phyloP scores from a whole-genome alignment of 1,140 invertebrate species.

The Drosophila tani region DNA sequence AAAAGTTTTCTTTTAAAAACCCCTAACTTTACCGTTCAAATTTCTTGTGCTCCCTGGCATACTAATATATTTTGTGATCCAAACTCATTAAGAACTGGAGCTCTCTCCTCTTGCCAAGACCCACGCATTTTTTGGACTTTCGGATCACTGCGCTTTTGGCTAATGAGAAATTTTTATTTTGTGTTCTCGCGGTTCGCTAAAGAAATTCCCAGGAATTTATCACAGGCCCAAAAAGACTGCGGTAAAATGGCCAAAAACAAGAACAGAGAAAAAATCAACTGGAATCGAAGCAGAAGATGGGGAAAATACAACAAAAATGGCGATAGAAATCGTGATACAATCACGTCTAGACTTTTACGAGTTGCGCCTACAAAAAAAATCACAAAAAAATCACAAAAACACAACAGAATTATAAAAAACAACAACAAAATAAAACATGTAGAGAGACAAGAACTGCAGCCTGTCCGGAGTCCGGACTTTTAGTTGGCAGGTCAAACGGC shows the following conservation, averaged over 20 bases:
- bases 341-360: constrained; percentile 84
- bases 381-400: constrained; percentile 7
- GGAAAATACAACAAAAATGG: constrained; percentile 76
- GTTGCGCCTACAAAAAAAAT: constrained; percentile 76
- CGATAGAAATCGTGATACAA: constrained; percentile 84
- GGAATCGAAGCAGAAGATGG: constrained; percentile 51
- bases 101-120: constrained; percentile 7
- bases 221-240: constrained; percentile 3
- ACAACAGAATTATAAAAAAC: constrained; percentile 25
- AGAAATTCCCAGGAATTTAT: constrained; percentile 62
- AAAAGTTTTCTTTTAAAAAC: neutral
- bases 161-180: constrained; percentile 50
- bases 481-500: constrained; percentile 67
- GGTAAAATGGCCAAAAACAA: constrained; percentile 6
- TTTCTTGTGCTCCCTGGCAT: constrained; percentile 10
- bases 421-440: constrained; percentile 8
- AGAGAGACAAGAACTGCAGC: constrained; percentile 41
- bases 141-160: constrained; percentile 18
- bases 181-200: constrained; percentile 8
- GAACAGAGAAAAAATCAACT: constrained; percentile 37
- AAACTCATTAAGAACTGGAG: constrained; percentile 47
- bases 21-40: constrained; percentile 17
- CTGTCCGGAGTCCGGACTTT: constrained; percentile 45
- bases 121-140: constrained; percentile 29
- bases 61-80: constrained; percentile 39